Evolutionary conservation across 2,888 invertebrate species (phyloP).

Genomic region (Galerucella nymphaeae): DNA sequence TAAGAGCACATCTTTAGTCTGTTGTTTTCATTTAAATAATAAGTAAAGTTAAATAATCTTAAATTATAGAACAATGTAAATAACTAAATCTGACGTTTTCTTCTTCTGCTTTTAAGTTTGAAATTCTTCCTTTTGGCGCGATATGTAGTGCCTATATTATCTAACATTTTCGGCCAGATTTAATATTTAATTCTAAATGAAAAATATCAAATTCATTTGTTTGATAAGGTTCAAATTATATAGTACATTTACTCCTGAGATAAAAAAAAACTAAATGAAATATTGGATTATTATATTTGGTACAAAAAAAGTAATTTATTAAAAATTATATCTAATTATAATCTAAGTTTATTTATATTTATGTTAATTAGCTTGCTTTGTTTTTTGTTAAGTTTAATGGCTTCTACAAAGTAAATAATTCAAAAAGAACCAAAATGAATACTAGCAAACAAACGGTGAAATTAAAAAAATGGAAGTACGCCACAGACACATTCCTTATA

Average conservation of each 20-base stretch:
- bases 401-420: conserved; percentile 26
- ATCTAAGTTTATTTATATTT: neutral
- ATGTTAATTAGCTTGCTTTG: neutral
- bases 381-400: conserved; percentile 11
- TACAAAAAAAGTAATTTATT: neutral
- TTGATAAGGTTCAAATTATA: neutral
- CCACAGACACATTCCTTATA: conserved; percentile 52
- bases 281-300: too few species aligned
- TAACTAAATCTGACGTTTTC: neutral
- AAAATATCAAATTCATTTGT: neutral
- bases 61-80: too few species aligned
- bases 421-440: conserved; percentile 20
- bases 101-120: neutral
- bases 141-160: neutral
- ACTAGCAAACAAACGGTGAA: conserved; percentile 24
- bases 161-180: neutral
- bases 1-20: conserved; percentile 37
- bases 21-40: neutral
- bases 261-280: neutral
- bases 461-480: conserved; percentile 37
- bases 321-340: neutral
- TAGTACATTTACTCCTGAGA: neutral
- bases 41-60: neutral
- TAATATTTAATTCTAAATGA: neutral
- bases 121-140: neutral